These are phyloP conservation scores for Lucilia cuprina DNA, from an alignment of 1,140 invertebrate genomes.

Conservation along the genomic window DNA sequence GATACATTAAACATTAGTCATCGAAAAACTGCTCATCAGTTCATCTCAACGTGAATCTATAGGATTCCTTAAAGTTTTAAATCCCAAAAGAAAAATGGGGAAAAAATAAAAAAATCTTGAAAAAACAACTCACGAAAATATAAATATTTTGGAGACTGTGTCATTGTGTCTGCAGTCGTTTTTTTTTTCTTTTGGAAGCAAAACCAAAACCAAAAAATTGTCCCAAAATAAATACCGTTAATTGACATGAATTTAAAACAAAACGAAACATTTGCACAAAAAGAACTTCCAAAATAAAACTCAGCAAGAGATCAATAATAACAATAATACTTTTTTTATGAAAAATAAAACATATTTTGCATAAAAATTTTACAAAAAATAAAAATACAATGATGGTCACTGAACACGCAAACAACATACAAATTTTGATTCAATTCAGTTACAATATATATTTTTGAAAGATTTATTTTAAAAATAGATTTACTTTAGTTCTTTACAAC, in stretches of 20 bases:
- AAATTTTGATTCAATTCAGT: background rate
- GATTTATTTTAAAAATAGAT: no score
- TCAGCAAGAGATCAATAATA: conserved; percentile 8
- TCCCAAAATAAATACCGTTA: conserved; percentile 9
- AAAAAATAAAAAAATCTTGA: background rate
- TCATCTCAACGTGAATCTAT: no score
- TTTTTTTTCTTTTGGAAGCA: background rate
- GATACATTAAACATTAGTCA: no score
- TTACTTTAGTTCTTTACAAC: no score
- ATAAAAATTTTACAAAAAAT: background rate
- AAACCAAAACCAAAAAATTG: background rate
- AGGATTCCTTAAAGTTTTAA: no score
- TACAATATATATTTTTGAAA: background rate
- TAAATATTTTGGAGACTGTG: background rate
- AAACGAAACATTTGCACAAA: background rate
- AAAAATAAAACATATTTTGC: background rate
- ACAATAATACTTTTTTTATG: background rate
- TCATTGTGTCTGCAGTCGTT: background rate
- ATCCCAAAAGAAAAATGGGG: no score
- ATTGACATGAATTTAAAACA: conserved; percentile 1
- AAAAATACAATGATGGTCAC: background rate
- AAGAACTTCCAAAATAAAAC: background rate
- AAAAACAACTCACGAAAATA: background rate
- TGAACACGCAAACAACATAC: background rate
- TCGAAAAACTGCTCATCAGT: no score